A percentile compares a stretch with the other conserved stretches of the same genome.
Conservation (phyloP, 2,113 vertebrate species). For the Calidris pygmaea region DNA sequence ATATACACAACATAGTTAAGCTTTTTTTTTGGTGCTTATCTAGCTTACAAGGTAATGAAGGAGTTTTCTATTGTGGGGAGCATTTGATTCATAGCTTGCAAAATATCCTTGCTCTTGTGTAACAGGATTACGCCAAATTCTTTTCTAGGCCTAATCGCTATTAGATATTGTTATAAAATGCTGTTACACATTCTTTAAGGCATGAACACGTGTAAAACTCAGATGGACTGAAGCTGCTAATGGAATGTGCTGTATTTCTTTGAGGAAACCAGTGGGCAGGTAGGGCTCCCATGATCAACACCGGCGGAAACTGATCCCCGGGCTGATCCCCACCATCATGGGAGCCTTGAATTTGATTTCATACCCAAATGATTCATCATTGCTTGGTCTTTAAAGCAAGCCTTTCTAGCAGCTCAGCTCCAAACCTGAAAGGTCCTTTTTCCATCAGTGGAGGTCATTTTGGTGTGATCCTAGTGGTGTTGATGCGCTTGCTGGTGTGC, state of each 20-base stretch:
- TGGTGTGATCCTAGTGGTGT: rapidly evolving
- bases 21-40: neutral
- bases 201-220: neutral
- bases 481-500: neutral
- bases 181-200: neutral
- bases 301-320: neutral
- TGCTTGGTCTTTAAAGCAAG: neutral
- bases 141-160: conserved; percentile 13
- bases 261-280: neutral
- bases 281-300: neutral
- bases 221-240: neutral
- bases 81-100: neutral
- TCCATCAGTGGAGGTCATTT: neutral
- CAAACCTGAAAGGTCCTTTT: neutral
- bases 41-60: neutral
- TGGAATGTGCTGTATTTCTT: neutral
- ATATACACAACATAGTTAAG: neutral
- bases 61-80: neutral
- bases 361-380: neutral
- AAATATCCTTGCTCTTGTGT: neutral
- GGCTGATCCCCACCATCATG: neutral
- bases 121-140: neutral
- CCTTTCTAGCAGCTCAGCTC: neutral
- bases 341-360: neutral
- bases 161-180: conserved; percentile 9